phyloP scores from a whole-genome alignment of 2,888 invertebrate genomes.

The Monopis laevigella region DNA sequence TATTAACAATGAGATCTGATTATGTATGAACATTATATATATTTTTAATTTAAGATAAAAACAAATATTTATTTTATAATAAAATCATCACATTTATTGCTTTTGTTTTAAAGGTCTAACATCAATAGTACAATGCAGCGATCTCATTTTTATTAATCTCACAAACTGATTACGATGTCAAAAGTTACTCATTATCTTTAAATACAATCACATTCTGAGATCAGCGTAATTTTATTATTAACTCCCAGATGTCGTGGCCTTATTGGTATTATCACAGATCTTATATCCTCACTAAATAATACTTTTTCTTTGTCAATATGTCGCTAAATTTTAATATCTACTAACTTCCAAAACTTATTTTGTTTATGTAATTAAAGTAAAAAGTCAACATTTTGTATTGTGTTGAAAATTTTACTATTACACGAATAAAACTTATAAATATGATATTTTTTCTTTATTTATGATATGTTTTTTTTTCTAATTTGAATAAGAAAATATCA shows the following conservation, averaged over 20 bases:
- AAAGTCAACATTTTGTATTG: constrained; percentile 3
- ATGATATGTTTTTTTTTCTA: constrained; percentile 15
- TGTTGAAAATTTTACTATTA: background rate
- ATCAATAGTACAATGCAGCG: too few relatives aligned
- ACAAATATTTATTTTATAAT: background rate
- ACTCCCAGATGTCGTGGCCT: constrained; percentile 54
- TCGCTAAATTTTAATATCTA: constrained; percentile 8
- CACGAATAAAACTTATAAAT: background rate
- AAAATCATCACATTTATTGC: too few relatives aligned
- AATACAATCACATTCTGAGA: constrained; percentile 49
- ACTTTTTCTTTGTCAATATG: constrained; percentile 32
- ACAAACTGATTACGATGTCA: too few relatives aligned
- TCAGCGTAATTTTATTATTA: constrained; percentile 33
- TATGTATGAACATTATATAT: constrained; percentile 12
- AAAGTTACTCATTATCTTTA: too few relatives aligned
- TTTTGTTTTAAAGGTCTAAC: too few relatives aligned
- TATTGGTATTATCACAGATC: constrained; percentile 59
- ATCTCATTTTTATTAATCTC: background rate
- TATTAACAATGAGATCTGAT: constrained; percentile 44
- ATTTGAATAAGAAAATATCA: constrained; percentile 4
- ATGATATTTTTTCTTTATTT: constrained; percentile 10
- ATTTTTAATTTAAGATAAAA: background rate
- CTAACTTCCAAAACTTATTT: constrained; percentile 7
- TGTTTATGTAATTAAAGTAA: constrained; percentile 11
- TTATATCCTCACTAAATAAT: constrained; percentile 54